Conservation (phyloP, 2,797 vertebrate species). For the Poecile montanus region DNA sequence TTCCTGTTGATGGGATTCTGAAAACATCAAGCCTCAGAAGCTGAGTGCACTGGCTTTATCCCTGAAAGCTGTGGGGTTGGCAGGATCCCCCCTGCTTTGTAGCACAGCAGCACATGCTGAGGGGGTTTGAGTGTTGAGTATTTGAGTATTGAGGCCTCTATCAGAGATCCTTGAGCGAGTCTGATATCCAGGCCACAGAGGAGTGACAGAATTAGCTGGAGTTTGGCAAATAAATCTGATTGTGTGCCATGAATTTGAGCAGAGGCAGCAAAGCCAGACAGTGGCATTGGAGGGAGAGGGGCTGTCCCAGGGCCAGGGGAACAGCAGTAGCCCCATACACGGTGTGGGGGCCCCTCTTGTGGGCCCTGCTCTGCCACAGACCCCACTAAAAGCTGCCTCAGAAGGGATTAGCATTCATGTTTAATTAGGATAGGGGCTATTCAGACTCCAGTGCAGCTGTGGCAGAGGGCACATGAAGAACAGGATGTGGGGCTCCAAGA, state of each 20-base stretch:
- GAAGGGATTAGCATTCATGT: background rate
- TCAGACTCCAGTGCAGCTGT: background rate
- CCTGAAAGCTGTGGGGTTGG: background rate
- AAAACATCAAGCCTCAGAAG: background rate
- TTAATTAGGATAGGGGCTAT: background rate
- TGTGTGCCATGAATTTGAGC: background rate
- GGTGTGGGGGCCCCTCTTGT: background rate
- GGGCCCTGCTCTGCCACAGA: background rate
- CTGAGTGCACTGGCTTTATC: background rate
- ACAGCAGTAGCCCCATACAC: background rate
- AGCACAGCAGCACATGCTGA: background rate
- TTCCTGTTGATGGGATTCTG: background rate
- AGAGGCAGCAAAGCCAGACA: background rate
- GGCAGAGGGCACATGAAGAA: background rate
- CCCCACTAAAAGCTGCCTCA: background rate
- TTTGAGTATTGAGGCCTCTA: background rate
- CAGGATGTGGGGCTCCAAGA: background rate
- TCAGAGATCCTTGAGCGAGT: background rate
- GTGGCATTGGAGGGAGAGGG: background rate
- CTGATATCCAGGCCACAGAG: background rate
- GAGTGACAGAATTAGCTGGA: background rate
- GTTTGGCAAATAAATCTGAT: background rate
- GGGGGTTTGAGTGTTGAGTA: background rate
- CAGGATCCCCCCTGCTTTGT: background rate
- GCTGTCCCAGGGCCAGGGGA: background rate